Evolutionary conservation across 2,888 invertebrate species (phyloP), one percentile per base, ranked within the genome.

Genomic region (Drosophila leonis): DNA sequence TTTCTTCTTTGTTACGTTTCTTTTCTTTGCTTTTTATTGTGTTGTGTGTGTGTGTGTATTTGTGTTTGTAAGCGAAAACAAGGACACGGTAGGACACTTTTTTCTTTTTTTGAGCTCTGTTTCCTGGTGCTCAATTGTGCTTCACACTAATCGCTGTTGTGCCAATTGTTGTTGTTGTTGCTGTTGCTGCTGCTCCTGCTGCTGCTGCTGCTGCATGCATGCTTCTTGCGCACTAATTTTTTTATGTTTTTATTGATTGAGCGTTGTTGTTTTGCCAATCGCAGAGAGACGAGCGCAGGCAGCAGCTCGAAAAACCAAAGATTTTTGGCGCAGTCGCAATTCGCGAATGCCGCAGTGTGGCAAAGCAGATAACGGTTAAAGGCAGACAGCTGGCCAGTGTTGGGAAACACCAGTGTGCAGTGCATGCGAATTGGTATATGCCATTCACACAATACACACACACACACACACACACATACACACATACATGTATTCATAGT

Each of bases 241-340:
- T 83, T 87, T 87, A 84, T 84, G 88, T 84, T 87, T 85, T 84
- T 84, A 84, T 84, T 84, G 84, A 84, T 84, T 84, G 64, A 82
- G 75, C 83, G 67, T 68, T 86, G 83, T 85, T 83, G 84, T 72
- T 78, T 73, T 71, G 61, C 68, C 72, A 75, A 61, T 35, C 35
- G 39, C 29, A 18, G 61, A 54, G 56, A 61, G 41, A 42, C 56
- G 37, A 52, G 56, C 63, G 55, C 63, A 51, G 60, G 49, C 71
- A 72, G 64, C 69, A 69, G 49, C 48, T 70, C 18, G 55, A 61
- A 55, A 29, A 65, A 46, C 54, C 35, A 46, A 33, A 65, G 37
- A 12, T 59, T 75, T 75, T 51, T 62, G 12, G 63, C 76, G 76
- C 76, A 77, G 76, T 20, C 76, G 78, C 76, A 64, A 42, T 63